Evolutionary conservation across 2,113 vertebrate genomes (phyloP).

Genomic region (Oreotrochilus melanogaster): DNA sequence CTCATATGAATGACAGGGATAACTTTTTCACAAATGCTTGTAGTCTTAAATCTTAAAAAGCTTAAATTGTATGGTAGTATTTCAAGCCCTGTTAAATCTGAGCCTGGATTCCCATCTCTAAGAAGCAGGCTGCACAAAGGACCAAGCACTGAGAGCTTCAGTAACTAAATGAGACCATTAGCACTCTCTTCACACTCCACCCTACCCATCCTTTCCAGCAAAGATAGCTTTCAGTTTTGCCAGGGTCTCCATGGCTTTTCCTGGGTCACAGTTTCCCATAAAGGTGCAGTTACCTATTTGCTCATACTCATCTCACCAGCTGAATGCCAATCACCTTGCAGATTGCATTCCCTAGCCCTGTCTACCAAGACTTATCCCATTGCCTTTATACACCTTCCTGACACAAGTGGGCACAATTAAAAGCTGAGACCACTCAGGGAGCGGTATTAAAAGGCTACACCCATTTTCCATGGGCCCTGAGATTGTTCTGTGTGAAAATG

Average conservation of each 20-base stretch:
- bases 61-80: neutral
- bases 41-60: slow-evolving; percentile 12
- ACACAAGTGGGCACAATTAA: neutral
- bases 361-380: neutral
- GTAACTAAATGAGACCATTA: neutral
- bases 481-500: neutral
- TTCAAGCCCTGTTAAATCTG: slow-evolving; percentile 1
- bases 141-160: neutral
- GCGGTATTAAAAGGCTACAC: neutral
- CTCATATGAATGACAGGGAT: neutral
- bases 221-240: neutral
- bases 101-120: neutral
- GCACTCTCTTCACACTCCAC: neutral
- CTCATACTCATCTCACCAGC: neutral
- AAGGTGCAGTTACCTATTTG: neutral
- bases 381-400: neutral
- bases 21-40: slow-evolving; percentile 25
- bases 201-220: neutral
- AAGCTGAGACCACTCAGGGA: neutral
- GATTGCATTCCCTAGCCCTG: neutral
- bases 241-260: neutral
- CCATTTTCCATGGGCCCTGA: neutral
- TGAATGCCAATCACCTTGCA: accelerated
- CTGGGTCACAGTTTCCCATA: neutral
- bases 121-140: neutral